Conservation (phyloP, 2,113 vertebrate genomes). For the Steatornis caripensis region DNA sequence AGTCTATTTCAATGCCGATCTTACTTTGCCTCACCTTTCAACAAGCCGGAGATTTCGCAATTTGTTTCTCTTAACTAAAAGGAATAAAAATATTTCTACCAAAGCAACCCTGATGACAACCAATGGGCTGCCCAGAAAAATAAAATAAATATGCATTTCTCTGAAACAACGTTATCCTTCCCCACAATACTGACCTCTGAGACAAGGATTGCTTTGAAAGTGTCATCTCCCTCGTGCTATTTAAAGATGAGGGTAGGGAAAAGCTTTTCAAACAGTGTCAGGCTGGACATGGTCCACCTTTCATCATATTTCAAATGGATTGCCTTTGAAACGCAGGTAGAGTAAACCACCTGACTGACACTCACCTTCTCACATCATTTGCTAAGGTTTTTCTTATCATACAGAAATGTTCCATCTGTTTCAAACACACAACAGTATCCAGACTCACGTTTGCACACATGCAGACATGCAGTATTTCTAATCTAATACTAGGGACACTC, state of each 20-base stretch:
- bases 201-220: neutral
- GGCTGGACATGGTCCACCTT: neutral
- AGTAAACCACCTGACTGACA: neutral
- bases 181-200: neutral
- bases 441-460: neutral
- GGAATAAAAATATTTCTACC: neutral
- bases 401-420: neutral
- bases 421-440: accelerated
- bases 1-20: neutral
- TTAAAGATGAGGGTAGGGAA: neutral
- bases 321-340: constrained; percentile 18
- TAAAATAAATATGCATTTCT: neutral
- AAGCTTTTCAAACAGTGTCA: constrained; percentile 27
- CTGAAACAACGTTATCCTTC: neutral
- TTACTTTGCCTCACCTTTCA: neutral
- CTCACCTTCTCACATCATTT: neutral
- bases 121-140: neutral
- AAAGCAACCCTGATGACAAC: neutral
- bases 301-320: neutral
- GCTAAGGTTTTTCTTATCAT: neutral
- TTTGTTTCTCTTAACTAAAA: neutral
- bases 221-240: neutral
- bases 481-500: neutral
- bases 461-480: neutral
- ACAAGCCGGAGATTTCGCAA: neutral